Conservation (phyloP, 1,140 invertebrate genomes). For the Lamellibrachia luymesi region DNA sequence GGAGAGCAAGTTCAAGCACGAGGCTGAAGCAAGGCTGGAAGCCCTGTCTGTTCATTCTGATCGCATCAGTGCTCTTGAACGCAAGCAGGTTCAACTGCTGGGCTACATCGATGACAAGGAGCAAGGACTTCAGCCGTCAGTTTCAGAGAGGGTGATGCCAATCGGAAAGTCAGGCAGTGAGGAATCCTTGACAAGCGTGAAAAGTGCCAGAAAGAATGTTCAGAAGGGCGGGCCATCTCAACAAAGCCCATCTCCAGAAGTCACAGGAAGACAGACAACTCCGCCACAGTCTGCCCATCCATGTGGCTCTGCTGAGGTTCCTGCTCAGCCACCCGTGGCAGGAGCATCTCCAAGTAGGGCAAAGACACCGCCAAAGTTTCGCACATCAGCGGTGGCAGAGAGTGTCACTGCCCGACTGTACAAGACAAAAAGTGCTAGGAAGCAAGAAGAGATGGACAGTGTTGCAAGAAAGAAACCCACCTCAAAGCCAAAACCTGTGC, state of each 20-base stretch:
- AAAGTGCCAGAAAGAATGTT: background rate
- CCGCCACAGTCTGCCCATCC: background rate
- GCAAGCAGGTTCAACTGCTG: slow-evolving; percentile 11
- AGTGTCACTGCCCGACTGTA: slow-evolving; percentile 7
- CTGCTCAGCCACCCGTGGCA: background rate
- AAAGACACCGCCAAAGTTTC: background rate
- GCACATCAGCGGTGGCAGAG: background rate
- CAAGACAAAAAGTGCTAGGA: background rate
- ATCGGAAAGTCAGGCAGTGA: slow-evolving; percentile 6
- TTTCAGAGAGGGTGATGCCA: background rate
- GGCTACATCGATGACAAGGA: slow-evolving; percentile 7
- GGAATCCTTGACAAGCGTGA: background rate
- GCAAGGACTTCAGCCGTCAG: background rate
- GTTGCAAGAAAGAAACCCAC: background rate
- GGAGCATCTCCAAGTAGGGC: background rate
- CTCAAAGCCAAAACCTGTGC: background rate
- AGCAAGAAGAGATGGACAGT: background rate
- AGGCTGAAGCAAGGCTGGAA: background rate
- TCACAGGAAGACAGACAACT: background rate
- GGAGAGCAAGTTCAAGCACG: slow-evolving; percentile 15
- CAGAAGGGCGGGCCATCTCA: background rate
- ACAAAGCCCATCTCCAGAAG: background rate
- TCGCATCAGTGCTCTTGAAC: background rate
- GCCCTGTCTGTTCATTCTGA: background rate
- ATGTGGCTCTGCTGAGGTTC: background rate